These are phyloP conservation scores for Chiroxiphia lanceolata DNA, from an alignment of 2,797 vertebrate genomes.

Conservation along the genomic window DNA sequence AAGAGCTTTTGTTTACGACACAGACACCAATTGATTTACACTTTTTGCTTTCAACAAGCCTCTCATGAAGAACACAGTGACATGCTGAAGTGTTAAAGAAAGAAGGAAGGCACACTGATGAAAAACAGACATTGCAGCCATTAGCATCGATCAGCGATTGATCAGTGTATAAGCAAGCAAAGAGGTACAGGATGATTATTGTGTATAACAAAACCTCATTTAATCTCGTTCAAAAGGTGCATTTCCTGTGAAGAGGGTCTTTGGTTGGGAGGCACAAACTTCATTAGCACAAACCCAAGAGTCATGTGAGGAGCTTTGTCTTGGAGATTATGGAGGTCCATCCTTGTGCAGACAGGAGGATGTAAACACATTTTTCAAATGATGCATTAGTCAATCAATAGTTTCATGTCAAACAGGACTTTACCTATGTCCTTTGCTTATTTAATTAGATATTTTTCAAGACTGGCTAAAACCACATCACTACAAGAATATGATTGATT, in stretches of 20 bases:
- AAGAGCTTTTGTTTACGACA: slow-evolving; percentile 66
- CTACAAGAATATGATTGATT: background rate
- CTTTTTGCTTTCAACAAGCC: slow-evolving; percentile 69
- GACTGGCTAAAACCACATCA: background rate
- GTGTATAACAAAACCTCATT: slow-evolving; percentile 74
- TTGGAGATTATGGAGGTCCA: background rate
- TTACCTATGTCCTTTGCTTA: background rate
- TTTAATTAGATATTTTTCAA: slow-evolving; percentile 8
- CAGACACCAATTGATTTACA: slow-evolving; percentile 70
- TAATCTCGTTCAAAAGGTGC: slow-evolving; percentile 72
- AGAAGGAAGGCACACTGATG: slow-evolving; percentile 80
- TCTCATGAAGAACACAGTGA: slow-evolving; percentile 68
- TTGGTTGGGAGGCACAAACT: background rate
- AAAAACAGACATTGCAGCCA: slow-evolving; percentile 81
- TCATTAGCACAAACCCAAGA: slow-evolving; percentile 2
- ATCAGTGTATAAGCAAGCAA: slow-evolving; percentile 56
- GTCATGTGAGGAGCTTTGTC: background rate
- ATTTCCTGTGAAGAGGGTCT: slow-evolving; percentile 13
- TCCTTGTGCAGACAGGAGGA: background rate
- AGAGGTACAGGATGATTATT: slow-evolving; percentile 76
- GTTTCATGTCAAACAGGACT: background rate
- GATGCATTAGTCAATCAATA: slow-evolving; percentile 10
- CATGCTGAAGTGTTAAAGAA: slow-evolving; percentile 68
- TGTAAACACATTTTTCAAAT: background rate
- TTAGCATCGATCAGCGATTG: slow-evolving; percentile 85